Base-by-base conservation (phyloP, 1,140 invertebrate genomes). In the Drosophila ficusphila region DNA sequence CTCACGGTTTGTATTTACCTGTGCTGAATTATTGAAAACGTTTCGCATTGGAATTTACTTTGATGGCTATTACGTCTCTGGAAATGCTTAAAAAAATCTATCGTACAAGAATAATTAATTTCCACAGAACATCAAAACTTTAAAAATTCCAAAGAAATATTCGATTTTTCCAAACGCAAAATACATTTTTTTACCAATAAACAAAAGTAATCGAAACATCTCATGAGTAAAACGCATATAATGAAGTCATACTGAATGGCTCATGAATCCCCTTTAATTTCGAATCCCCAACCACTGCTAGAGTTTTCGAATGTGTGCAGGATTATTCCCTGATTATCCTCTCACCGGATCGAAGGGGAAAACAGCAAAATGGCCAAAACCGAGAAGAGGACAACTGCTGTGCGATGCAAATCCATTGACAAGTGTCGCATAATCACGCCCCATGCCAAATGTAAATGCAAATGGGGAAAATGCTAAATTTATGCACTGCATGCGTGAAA, bases 401-500 rank as follows among this genome's bases (percentile, higher is more conserved):
- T 33, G 46, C 58, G 14, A 41, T 74, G 71, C 49, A 74, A 82
- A 82, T 82, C 65, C 79, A 76, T 53, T 86, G 81, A 85, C 81
- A 85, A 85, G 56, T 86, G 76, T 65, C 72, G 76, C 62, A 76
- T 85, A 86, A 85, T 85, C 78, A 85, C 56, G 56, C 75, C 54
- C 34, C 48, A 41, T 67, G 46, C 16, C 64, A 61, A 49, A 74
- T 73, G 69, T 67, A 67, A 67, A 67, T 67, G 60, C 64, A 67
- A 56, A 60, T 79, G 46, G 54, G 54, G 53, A 56, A 61, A 46
- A 74, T 64, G 57, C 47, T 47, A 64, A 85, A 85, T 73, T 86
- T 86, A 85, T 85, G 79, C 79, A 85, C 65, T 70, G 72, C 82
- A 64, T 76, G 65, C 72, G 57, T 60, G 70, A 85, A 85, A 86